A percentile compares a stretch with the other conserved stretches of the same genome.
phyloP scores from a whole-genome alignment of 2,113 vertebrate genomes.

The Cyprinodon brontotheroides region DNA sequence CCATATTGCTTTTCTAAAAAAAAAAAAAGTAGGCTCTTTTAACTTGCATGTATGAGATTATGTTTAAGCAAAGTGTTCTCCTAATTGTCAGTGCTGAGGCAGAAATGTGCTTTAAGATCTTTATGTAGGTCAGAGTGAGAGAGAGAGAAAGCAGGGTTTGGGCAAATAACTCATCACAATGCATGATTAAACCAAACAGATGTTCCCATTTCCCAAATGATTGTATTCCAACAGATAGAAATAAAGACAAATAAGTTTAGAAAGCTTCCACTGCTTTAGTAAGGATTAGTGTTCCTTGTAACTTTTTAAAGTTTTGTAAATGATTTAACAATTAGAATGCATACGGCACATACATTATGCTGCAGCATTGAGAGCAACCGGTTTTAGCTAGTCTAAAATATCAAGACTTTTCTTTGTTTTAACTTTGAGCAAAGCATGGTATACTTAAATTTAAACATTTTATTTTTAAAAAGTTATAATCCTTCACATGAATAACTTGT shows the following conservation, averaged over 20 bases:
- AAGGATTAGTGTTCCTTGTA: background rate
- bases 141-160: constrained; percentile 2
- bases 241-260: background rate
- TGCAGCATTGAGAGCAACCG: background rate
- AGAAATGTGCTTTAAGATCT: constrained; percentile 22
- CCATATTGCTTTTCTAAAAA: too few relatives aligned
- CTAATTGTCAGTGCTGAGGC: constrained; percentile 11
- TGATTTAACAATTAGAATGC: background rate
- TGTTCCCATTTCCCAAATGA: constrained; percentile 3
- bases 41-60: background rate
- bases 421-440: background rate
- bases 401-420: background rate
- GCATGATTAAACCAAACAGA: constrained; percentile 5
- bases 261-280: background rate
- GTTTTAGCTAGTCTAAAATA: background rate
- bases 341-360: too few relatives aligned
- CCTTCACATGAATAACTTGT: constrained; percentile 49
- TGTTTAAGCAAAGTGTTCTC: background rate
- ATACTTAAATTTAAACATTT: constrained; percentile 19
- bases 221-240: background rate
- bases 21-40: background rate
- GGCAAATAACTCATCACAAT: constrained; percentile 5
- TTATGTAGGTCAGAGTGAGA: constrained; percentile 50
- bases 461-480: constrained; percentile 20
- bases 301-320: background rate